A percentile compares a stretch with the other conserved stretches of the same genome.
phyloP scores from a whole-genome alignment of 2,113 vertebrate genomes.

The Glareola pratincola region DNA sequence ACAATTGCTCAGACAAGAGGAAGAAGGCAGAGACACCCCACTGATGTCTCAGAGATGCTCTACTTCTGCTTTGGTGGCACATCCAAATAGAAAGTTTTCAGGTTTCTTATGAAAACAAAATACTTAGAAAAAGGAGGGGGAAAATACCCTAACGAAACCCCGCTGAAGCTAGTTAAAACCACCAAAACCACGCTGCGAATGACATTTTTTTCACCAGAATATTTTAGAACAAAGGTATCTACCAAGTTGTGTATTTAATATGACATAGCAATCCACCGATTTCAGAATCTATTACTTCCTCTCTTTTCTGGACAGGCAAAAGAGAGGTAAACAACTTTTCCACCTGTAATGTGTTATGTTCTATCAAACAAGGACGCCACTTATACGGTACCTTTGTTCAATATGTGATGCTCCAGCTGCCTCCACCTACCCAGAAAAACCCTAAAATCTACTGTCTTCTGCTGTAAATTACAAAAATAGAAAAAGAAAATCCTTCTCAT shows the following conservation, averaged over 20 bases:
- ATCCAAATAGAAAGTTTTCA: neutral
- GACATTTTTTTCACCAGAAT: neutral
- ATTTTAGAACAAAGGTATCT: neutral
- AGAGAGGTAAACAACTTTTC: neutral
- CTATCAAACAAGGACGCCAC: neutral
- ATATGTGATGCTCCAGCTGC: neutral
- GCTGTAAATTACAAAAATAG: neutral
- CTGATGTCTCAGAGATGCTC: neutral
- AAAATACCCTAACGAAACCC: neutral
- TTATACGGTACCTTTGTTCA: neutral
- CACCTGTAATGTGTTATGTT: neutral
- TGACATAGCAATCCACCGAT: neutral
- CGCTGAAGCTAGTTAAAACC: neutral
- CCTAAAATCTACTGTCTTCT: neutral
- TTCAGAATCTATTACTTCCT: neutral
- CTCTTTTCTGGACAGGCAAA: neutral
- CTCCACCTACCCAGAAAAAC: neutral
- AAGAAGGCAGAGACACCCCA: neutral
- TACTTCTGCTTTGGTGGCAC: neutral
- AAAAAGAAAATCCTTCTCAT: neutral
- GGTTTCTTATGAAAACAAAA: neutral
- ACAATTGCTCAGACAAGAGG: neutral
- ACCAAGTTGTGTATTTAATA: neutral
- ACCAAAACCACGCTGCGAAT: neutral
- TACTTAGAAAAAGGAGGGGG: neutral